These are phyloP conservation scores for Petrocephalus schoutedeni DNA, from an alignment of 2,797 vertebrate genomes.

Conservation along the genomic window DNA sequence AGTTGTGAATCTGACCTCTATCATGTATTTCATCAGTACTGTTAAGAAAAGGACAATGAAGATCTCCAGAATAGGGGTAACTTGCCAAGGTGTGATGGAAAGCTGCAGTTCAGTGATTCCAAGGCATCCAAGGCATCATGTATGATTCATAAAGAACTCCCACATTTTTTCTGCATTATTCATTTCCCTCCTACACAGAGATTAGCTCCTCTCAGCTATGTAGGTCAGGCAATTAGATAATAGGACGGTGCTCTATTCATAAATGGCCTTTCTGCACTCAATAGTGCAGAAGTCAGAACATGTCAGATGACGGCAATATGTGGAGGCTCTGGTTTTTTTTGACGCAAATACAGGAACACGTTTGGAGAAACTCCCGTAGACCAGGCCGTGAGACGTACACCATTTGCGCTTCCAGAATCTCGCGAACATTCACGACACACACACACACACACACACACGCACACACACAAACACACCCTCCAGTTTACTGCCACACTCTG, in stretches of 20 bases:
- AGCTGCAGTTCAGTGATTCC: constrained; percentile 30
- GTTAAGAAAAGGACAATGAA: background rate
- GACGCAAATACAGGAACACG: background rate
- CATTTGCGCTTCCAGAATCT: background rate
- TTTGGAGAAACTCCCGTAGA: background rate
- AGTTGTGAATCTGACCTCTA: background rate
- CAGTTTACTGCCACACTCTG: background rate
- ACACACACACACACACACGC: background rate
- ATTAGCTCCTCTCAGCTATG: constrained; percentile 63
- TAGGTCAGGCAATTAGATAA: constrained; percentile 65
- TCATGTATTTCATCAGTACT: background rate
- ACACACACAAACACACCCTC: background rate
- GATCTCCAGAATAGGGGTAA: background rate
- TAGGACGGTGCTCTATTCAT: constrained; percentile 57
- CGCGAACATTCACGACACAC: background rate
- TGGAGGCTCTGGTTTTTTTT: background rate
- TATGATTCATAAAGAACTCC: constrained; percentile 63
- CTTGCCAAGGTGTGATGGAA: background rate
- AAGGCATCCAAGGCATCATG: constrained; percentile 51
- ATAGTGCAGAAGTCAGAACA: constrained; percentile 30
- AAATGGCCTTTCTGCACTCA: constrained; percentile 43
- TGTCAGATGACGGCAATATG: background rate
- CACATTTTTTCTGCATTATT: constrained; percentile 67
- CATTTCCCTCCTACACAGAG: constrained; percentile 61
- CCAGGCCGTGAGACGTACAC: background rate